Conservation (phyloP, 2,113 vertebrate genomes). For the Scatophagus argus region DNA sequence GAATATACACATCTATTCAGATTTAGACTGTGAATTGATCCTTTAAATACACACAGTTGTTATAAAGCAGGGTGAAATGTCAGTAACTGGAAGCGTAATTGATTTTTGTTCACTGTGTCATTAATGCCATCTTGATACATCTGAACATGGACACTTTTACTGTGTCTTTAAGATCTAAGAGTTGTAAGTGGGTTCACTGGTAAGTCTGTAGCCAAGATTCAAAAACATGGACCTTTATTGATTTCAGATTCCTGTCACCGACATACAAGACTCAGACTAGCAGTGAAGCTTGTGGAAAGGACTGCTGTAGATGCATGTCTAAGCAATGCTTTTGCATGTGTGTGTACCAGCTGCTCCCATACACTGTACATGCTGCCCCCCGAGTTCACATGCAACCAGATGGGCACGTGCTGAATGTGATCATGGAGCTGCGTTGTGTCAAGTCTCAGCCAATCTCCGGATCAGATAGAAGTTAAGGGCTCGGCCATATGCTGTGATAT, state of each 20-base stretch:
- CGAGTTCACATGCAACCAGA: neutral
- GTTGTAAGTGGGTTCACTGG: neutral
- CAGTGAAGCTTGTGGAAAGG: neutral
- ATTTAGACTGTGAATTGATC: neutral
- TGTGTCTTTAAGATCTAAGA: neutral
- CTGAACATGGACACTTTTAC: neutral
- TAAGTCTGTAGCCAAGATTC: neutral
- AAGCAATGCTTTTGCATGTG: neutral
- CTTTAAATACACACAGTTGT: neutral
- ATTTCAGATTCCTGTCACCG: neutral
- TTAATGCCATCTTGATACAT: neutral
- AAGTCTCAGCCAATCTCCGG: conserved; percentile 9
- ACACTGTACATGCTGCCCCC: neutral
- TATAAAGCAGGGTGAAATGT: neutral
- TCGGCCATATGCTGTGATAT: neutral
- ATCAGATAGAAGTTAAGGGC: conserved; percentile 21
- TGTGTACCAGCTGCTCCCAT: conserved; percentile 1
- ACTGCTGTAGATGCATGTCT: neutral
- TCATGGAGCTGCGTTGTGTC: neutral
- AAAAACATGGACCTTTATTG: conserved; percentile 3
- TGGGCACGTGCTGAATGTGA: neutral
- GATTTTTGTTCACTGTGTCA: neutral
- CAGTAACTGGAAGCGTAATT: neutral
- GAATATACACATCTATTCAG: neutral
- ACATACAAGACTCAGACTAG: neutral